Conservation (phyloP, 1,140 invertebrate genomes). For the Antheraea pernyi region DNA sequence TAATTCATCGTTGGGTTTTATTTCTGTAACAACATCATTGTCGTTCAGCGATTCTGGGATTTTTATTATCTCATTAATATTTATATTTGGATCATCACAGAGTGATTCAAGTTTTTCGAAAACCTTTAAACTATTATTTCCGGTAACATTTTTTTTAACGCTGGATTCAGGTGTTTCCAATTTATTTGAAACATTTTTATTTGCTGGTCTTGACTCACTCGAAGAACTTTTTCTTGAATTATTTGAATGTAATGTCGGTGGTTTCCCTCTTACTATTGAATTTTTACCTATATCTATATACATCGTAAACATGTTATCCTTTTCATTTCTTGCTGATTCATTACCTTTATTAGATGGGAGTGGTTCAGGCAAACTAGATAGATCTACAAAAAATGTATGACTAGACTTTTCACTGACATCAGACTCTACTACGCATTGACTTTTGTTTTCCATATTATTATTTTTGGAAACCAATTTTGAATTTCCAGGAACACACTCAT, state of each 20-base stretch:
- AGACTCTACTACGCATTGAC: constrained; percentile 50
- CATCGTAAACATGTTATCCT: constrained; percentile 73
- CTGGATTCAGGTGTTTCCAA: constrained; percentile 9
- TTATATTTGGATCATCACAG: constrained; percentile 60
- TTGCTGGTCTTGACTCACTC: constrained; percentile 13
- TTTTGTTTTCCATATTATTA: constrained; percentile 30
- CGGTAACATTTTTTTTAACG: background rate
- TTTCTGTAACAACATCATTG: constrained; percentile 26
- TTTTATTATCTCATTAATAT: constrained; percentile 59
- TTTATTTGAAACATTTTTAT: constrained; percentile 10
- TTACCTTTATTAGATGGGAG: constrained; percentile 35
- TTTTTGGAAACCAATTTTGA: constrained; percentile 13
- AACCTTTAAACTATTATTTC: constrained; percentile 12
- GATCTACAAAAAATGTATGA: constrained; percentile 65
- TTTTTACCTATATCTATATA: constrained; percentile 67
- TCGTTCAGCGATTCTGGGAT: constrained; percentile 25
- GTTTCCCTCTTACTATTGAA: constrained; percentile 58
- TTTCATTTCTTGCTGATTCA: constrained; percentile 32
- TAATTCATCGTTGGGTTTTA: constrained; percentile 7
- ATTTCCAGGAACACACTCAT: constrained; percentile 42
- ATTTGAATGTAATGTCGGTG: constrained; percentile 45
- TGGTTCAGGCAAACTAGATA: constrained; percentile 53
- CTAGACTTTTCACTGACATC: constrained; percentile 57
- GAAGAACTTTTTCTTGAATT: constrained; percentile 21
- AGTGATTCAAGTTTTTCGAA: constrained; percentile 65